Conservation (phyloP, 2,113 vertebrate genomes). For the Varanus salvator region DNA sequence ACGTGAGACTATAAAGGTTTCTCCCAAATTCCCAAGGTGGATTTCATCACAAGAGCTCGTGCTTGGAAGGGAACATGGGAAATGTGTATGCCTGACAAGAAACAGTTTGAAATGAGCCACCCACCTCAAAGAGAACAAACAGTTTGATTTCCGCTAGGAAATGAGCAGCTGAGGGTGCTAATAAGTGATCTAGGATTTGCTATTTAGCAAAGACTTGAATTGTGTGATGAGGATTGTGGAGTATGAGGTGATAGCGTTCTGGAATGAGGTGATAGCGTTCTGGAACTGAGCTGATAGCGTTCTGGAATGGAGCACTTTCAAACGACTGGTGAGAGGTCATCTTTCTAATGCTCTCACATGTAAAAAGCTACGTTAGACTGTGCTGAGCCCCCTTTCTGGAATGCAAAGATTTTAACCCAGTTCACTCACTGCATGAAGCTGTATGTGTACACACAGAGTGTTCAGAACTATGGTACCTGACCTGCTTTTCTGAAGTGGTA, state of each 20-base stretch:
- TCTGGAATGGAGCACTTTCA: slow-evolving; percentile 11
- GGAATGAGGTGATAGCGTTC: not conserved
- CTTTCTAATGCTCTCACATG: not conserved
- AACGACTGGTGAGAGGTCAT: not conserved
- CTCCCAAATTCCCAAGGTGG: slow-evolving; percentile 40
- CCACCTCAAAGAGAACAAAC: slow-evolving; percentile 1
- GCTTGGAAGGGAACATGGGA: slow-evolving; percentile 45
- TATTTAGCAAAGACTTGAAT: not conserved
- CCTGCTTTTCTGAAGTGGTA: not conserved
- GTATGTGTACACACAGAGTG: too few relatives aligned
- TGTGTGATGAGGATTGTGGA: not conserved
- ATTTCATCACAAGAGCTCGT: slow-evolving; percentile 51
- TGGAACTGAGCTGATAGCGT: not conserved
- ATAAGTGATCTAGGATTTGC: not conserved
- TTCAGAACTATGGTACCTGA: not conserved
- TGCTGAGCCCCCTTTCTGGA: not conserved
- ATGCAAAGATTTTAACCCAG: not conserved
- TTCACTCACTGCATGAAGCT: not conserved
- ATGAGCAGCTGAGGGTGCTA: not conserved
- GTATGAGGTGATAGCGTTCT: not conserved
- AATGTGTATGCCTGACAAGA: slow-evolving; percentile 16
- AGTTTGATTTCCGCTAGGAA: slow-evolving; percentile 3
- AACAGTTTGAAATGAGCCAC: slow-evolving; percentile 22
- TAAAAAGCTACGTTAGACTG: not conserved
- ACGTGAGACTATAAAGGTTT: not conserved